Conservation (phyloP, 2,888 invertebrate species). For the Drosophila kuntzei region DNA sequence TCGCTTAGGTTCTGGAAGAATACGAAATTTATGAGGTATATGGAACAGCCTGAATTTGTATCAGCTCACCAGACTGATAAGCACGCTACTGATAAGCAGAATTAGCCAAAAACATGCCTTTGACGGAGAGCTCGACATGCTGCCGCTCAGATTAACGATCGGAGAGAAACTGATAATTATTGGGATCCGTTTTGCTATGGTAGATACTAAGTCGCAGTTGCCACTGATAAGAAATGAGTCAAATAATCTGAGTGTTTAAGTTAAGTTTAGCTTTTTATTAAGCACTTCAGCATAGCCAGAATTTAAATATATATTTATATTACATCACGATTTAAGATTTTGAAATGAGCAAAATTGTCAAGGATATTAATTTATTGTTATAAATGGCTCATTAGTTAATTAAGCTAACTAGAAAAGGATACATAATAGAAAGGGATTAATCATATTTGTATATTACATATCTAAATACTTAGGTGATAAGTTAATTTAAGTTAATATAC, state of each 20-base stretch:
- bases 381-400: constrained; percentile 33
- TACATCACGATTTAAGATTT: constrained; percentile 36
- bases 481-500: constrained; percentile 12
- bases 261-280: constrained; percentile 63
- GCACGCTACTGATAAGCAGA: constrained; percentile 50
- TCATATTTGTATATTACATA: neutral
- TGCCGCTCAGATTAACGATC: constrained; percentile 30
- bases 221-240: constrained; percentile 3
- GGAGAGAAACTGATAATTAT: constrained; percentile 42
- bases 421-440: constrained; percentile 12
- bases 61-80: constrained; percentile 58
- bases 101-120: constrained; percentile 5
- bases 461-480: constrained; percentile 13
- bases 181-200: neutral
- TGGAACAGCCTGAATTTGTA: neutral
- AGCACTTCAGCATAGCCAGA: constrained; percentile 62
- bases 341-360: constrained; percentile 51
- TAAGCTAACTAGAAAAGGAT: constrained; percentile 52
- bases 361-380: constrained; percentile 38
- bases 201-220: neutral
- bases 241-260: constrained; percentile 9
- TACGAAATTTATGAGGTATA: neutral
- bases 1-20: constrained; percentile 36
- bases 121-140: constrained; percentile 32
- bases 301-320: constrained; percentile 27